Conservation (phyloP, 2,888 invertebrate species). For the Eutolmus rufibarbis region DNA sequence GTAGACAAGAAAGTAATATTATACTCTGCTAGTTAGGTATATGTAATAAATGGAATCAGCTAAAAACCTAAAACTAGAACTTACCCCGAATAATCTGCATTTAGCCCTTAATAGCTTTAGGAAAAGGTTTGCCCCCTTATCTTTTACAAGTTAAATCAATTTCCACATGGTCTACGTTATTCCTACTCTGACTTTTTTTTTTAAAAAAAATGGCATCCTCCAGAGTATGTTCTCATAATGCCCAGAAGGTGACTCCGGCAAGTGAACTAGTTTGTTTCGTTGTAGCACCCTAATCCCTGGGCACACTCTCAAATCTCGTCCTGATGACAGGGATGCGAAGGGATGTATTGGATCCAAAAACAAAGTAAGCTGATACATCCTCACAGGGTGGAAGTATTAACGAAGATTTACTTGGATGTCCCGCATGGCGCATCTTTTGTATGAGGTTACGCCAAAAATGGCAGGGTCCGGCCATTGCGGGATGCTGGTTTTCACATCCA, state of each 20-base stretch:
- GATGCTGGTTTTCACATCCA: slow-evolving; percentile 10
- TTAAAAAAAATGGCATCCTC: not conserved
- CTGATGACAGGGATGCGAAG: not conserved
- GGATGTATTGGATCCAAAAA: not conserved
- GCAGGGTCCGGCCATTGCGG: not conserved
- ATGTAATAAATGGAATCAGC: not conserved
- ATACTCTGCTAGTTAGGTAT: not conserved
- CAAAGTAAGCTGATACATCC: not conserved
- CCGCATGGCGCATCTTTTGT: not conserved
- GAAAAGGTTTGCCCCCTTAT: not conserved
- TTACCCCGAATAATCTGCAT: not conserved
- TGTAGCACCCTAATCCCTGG: not conserved
- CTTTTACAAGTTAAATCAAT: not conserved
- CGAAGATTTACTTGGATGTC: not conserved
- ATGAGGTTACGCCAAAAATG: not conserved
- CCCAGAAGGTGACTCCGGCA: not conserved
- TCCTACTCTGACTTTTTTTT: not conserved
- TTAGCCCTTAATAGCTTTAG: not conserved
- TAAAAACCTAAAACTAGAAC: not conserved
- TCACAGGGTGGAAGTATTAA: not conserved
- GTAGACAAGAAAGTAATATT: not conserved
- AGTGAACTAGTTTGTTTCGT: not conserved
- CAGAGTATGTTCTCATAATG: not conserved
- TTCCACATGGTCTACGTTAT: not conserved
- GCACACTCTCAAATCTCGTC: not conserved